Evolutionary conservation across 1,140 invertebrate species (phyloP).

Genomic region (Melanaphis sacchari): DNA sequence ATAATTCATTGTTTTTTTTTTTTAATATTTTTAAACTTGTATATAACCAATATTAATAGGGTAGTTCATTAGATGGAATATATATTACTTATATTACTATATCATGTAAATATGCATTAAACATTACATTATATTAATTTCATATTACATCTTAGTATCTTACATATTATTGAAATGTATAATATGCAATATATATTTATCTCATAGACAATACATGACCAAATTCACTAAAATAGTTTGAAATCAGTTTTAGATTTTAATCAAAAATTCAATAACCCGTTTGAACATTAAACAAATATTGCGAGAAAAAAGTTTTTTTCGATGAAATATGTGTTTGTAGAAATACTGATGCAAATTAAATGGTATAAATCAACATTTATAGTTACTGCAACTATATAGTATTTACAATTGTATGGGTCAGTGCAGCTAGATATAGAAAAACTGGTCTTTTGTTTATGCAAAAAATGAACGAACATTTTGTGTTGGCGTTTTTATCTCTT

Average conservation of each 20-base stretch:
- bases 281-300: conserved; percentile 14
- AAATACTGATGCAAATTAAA: conserved; percentile 15
- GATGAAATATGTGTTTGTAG: not conserved
- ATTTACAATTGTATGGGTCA: not conserved
- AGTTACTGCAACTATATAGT: not conserved
- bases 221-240: not conserved
- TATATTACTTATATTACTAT: no score
- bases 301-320: conserved; percentile 7
- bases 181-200: not conserved
- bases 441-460: not conserved
- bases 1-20: no score
- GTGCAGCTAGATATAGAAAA: not conserved
- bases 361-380: conserved; percentile 47
- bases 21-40: no score
- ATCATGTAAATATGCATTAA: no score
- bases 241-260: not conserved
- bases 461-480: conserved; percentile 44
- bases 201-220: not conserved
- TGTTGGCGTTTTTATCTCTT: conserved; percentile 46
- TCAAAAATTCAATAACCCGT: not conserved
- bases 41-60: no score
- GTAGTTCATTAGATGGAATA: no score
- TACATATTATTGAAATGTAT: not conserved
- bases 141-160: not conserved
- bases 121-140: no score